Base-by-base conservation (phyloP, 92 coral and sea anemone species). In the Parazoanthus darwini region DNA sequence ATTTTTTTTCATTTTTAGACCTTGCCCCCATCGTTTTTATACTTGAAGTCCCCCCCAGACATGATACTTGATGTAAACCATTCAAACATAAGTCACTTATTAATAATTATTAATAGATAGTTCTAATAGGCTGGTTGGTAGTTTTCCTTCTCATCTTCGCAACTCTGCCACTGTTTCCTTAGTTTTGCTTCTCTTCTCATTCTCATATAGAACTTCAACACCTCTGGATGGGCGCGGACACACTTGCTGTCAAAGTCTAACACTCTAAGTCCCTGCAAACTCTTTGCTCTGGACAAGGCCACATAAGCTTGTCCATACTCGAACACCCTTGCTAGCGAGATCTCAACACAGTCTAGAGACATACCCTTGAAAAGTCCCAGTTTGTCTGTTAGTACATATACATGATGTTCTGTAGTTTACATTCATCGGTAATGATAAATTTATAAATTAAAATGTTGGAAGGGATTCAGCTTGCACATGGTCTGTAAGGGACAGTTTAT, bases 271-370 rank as follows among this genome's bases (percentile, higher is more conserved):
- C 99, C 98, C 83, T 97, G 91, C 70, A 97, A 91, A 88, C 97
- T 97, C 43, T 93, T 92, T 51, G 98, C 99, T 82, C 99, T 89
- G 43, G 99, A 97, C 36, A 97, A 90, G 22, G 99, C 99, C 33
- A 97, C 99, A 86, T 97, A 97, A 4, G 98, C 95, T 89, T 97
- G 99, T 3, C 99, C 99, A 80, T 92, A 97, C 88, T 97, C 99
- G 78, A 97, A 97, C 58, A 97, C 99, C 89, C 96, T 85, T 48
- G 99, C 94, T 3, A 97, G 84, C 26, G 99, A 97, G 85, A 97
- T 95, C 79, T 97, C 99, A 66, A 97, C 98, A 88, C 98, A 95
- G 84, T 97, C 99, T 13, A 97, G 81, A 59, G 99, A 95, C 99
- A 97, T 97, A 33, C 99, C 99, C 99, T 97, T 68, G 26, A 88